Conservation (phyloP, 2,797 vertebrate genomes). For the Pseudochromis fuscus region DNA sequence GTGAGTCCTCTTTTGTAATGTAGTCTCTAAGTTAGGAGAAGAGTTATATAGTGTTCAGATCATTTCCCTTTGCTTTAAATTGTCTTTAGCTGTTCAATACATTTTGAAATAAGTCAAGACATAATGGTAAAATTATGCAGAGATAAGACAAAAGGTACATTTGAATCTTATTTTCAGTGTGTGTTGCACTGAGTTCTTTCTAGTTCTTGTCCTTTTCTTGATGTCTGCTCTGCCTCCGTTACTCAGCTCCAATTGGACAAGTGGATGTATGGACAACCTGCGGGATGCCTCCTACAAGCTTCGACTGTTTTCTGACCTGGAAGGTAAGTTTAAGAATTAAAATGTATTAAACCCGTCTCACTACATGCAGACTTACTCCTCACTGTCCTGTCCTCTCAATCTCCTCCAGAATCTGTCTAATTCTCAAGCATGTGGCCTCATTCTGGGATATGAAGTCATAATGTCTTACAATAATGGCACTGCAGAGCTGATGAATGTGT, state of each 20-base stretch:
- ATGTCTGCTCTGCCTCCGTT: background rate
- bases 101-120: too few species aligned
- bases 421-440: conserved; percentile 66
- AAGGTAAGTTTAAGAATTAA: conserved; percentile 74
- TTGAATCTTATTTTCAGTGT: background rate
- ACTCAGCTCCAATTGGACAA: conserved; percentile 77
- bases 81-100: too few species aligned
- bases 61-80: too few species aligned
- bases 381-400: conserved; percentile 4
- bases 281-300: conserved; percentile 22
- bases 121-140: too few species aligned
- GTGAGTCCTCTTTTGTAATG: conserved; percentile 71
- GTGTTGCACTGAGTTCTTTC: conserved; percentile 1
- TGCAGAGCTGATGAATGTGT: conserved; percentile 18
- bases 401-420: conserved; percentile 70
- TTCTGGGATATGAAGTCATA: conserved; percentile 70
- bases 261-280: conserved; percentile 84
- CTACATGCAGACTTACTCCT: background rate
- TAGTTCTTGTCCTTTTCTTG: background rate
- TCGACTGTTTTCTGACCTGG: conserved; percentile 79
- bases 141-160: background rate
- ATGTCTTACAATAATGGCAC: conserved; percentile 50
- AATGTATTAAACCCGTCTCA: background rate
- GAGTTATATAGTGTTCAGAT: too few species aligned
- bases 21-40: background rate